Evolutionary conservation across 2,797 vertebrate species (phyloP).

Genomic region (Muraenolepis orangiensis): DNA sequence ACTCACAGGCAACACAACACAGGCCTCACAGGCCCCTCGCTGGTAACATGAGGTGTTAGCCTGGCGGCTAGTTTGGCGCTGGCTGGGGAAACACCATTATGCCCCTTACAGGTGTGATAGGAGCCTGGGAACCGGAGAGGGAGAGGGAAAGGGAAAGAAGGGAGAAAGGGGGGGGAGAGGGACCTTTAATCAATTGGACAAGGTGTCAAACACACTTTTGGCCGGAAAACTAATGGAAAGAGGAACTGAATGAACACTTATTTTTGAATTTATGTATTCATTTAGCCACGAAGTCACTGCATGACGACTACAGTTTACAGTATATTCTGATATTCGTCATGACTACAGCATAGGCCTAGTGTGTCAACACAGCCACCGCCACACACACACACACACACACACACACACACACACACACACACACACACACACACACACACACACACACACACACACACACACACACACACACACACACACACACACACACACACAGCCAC

Average conservation of each 20-base stretch:
- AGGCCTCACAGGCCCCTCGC: slow-evolving; percentile 9
- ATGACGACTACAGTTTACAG: no score
- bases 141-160: background rate
- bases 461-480: slow-evolving; percentile 11
- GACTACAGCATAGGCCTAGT: no score
- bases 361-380: no score
- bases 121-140: slow-evolving; percentile 3
- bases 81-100: background rate
- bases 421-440: slow-evolving; percentile 12
- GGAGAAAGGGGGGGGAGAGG: background rate
- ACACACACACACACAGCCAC: slow-evolving; percentile 3
- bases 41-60: slow-evolving; percentile 39
- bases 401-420: slow-evolving; percentile 9
- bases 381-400: slow-evolving; percentile 6
- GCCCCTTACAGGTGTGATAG: slow-evolving; percentile 4
- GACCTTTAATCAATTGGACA: background rate
- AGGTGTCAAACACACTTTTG: no score
- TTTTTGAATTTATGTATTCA: no score
- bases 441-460: background rate
- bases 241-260: no score
- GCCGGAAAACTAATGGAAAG: no score
- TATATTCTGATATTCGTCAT: no score
- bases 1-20: background rate
- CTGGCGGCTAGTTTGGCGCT: slow-evolving; percentile 14
- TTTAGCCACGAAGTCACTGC: no score